phyloP scores from a whole-genome alignment of 1,140 invertebrate species.

The Zaprionus taronus region DNA sequence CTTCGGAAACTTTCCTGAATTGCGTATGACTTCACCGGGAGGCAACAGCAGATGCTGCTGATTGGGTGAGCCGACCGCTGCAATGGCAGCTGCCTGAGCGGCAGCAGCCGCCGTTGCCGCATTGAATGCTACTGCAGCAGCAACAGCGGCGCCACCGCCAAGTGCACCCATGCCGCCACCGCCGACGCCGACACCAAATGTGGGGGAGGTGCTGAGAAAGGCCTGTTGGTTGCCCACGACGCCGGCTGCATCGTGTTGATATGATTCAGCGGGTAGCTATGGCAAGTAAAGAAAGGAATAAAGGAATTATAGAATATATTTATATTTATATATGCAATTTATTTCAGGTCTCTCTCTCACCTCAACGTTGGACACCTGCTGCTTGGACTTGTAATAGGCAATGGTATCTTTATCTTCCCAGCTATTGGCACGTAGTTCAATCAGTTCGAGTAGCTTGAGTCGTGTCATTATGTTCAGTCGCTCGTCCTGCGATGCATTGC shows the following conservation, averaged over 20 bases:
- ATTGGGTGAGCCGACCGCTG: slow-evolving; percentile 76
- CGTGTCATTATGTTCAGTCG: slow-evolving; percentile 91
- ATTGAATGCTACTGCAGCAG: slow-evolving; percentile 66
- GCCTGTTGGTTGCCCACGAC: slow-evolving; percentile 64
- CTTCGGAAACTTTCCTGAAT: slow-evolving; percentile 93
- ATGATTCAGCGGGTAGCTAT: slow-evolving; percentile 67
- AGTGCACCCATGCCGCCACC: slow-evolving; percentile 46
- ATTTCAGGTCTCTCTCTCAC: slow-evolving; percentile 82
- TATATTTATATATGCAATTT: neutral
- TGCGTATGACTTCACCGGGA: slow-evolving; percentile 93
- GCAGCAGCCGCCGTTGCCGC: slow-evolving; percentile 69
- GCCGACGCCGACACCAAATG: slow-evolving; percentile 74
- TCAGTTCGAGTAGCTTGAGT: slow-evolving; percentile 93
- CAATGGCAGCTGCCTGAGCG: slow-evolving; percentile 78
- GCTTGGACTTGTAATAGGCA: slow-evolving; percentile 92
- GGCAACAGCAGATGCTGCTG: slow-evolving; percentile 86
- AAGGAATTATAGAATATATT: slow-evolving; percentile 2
- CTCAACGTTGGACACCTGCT: slow-evolving; percentile 88
- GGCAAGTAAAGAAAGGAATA: neutral
- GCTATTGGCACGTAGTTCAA: slow-evolving; percentile 93
- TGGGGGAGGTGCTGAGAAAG: slow-evolving; percentile 84
- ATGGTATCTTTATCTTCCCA: slow-evolving; percentile 93
- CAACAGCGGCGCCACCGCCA: slow-evolving; percentile 40
- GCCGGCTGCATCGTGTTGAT: slow-evolving; percentile 70
- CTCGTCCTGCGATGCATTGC: slow-evolving; percentile 94